Evolutionary conservation across 2,888 invertebrate species (phyloP).

Genomic region (Choristoneura rosaceana): DNA sequence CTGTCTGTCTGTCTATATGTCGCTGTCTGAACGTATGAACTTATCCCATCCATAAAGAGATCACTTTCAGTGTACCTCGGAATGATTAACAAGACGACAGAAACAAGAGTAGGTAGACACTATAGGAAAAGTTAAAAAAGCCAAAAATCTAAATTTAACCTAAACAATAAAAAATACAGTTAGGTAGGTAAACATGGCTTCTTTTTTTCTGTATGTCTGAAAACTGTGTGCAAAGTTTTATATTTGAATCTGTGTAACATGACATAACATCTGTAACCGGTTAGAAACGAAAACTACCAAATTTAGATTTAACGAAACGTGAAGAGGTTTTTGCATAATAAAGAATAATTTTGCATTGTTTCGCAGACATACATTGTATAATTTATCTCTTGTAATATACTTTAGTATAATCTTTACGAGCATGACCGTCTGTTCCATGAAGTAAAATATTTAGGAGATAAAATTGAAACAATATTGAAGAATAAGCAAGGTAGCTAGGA

Average conservation of each 20-base stretch:
- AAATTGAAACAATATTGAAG: not conserved
- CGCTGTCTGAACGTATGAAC: no score
- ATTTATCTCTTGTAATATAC: not conserved
- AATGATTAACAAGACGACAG: no score
- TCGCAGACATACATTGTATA: not conserved
- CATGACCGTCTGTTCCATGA: not conserved
- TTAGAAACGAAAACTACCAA: constrained; percentile 57
- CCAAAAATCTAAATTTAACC: no score
- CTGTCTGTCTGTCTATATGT: no score
- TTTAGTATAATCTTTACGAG: not conserved
- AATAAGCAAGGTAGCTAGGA: not conserved
- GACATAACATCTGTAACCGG: constrained; percentile 57
- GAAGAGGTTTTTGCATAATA: constrained; percentile 15
- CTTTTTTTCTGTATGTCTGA: not conserved
- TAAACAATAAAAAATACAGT: no score
- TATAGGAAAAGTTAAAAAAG: no score
- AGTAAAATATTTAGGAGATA: not conserved
- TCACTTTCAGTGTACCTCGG: no score
- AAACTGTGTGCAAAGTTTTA: not conserved
- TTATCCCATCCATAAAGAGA: no score
- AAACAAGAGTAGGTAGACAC: no score
- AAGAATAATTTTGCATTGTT: not conserved
- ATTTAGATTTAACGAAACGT: constrained; percentile 56
- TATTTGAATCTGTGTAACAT: constrained; percentile 32
- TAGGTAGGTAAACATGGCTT: no score